Conservation (phyloP, 2,797 vertebrate species). For the Lophius americanus region DNA sequence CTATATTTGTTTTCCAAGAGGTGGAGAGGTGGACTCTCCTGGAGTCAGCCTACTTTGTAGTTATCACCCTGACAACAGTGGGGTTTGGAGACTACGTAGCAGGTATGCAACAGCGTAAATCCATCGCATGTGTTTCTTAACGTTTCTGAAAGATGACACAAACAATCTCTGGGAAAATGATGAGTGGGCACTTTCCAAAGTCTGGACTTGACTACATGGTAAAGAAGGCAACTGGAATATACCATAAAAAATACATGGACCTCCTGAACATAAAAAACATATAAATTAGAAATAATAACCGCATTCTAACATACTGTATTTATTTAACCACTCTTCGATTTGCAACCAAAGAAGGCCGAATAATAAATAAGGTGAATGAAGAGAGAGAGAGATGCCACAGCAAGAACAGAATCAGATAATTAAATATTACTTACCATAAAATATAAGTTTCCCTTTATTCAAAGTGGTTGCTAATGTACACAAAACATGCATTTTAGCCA, state of each 20-base stretch:
- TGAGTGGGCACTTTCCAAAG: background rate
- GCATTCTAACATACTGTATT: background rate
- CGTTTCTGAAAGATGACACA: background rate
- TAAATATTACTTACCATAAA: no score
- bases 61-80: conserved; percentile 92
- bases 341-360: background rate
- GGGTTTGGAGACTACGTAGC: conserved; percentile 94
- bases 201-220: background rate
- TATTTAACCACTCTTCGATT: background rate
- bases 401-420: no score
- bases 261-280: background rate
- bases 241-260: no score
- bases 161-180: background rate
- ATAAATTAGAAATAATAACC: no score
- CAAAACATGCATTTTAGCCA: no score
- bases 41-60: conserved; percentile 90
- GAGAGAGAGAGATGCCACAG: no score
- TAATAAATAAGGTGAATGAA: no score
- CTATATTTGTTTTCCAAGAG: conserved; percentile 86
- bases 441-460: no score
- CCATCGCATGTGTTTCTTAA: background rate
- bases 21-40: conserved; percentile 87
- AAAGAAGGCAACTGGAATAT: no score
- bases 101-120: conserved; percentile 74
- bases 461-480: no score